Base-by-base conservation (phyloP, 1,140 invertebrate genomes). In the Halesus radiatus region DNA sequence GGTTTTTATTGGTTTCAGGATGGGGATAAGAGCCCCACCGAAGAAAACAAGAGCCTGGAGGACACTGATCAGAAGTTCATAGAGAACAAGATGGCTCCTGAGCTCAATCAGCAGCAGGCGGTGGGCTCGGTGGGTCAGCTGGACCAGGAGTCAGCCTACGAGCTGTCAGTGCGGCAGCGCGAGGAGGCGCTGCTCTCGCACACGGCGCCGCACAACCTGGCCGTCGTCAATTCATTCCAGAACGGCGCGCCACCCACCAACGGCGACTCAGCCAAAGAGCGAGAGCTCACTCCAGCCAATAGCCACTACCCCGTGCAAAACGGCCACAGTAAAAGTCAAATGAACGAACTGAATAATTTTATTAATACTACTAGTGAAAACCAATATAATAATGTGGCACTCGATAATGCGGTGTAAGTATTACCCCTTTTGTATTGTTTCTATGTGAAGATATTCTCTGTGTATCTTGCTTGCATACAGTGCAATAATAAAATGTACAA, bases 361-460 rank as follows among this genome's bases (percentile, higher is more conserved):
- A 80, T 83, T 74, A 84, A 81, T 76, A 76, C 56, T 77, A 45
- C 10, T 45, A 81, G 76, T 79, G 81, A 83, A 54, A 83, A 81
- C 53, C 80, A 81, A 79, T 83, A 76, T 79, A 81, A 80, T 72
- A 82, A 68, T 80, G 50, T 84, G 78, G 78, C 83, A 32, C 78
- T 84, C 45, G 83, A 84, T 84, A 84, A 84, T 75, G 60, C 83
- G 60, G 80, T 81, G 83, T 84, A 80, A 84, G 83, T 84, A 84
- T 81, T 64, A 13, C 37, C 3, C 23, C 13, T 22, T 22, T 64
- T 64, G 10, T 29, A 29, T 64, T 64, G 60, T 16, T 64, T 29
- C 15, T 64, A 16, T 64, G 3, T 56, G 20, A 56, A 56, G 4
- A 56, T 45, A 45, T 45, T 45, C 37, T 45, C 3, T 45, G 7